Base-by-base conservation (phyloP, 2,797 vertebrate species). In the Lepilemur ruficaudatus region DNA sequence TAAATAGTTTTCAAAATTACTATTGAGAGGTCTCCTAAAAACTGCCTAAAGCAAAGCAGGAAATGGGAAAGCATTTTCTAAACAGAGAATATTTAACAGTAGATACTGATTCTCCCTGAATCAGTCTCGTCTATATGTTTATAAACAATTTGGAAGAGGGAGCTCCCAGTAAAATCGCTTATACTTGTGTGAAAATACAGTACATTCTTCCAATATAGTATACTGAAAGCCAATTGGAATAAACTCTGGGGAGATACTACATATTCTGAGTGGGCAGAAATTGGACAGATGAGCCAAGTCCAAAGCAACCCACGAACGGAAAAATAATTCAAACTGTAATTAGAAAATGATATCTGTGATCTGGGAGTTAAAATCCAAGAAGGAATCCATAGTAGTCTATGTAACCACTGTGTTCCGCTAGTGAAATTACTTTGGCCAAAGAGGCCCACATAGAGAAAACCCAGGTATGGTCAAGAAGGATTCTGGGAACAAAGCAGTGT, bases 291-390 rank as follows among this genome's bases (percentile, higher is more conserved):
- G 67, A 96, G 30, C 28, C 28, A 96, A 96, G 18, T 90, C 59
- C 46, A 57, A 61, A 96, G 82, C 67, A 91, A 81, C 46, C 48
- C 72, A 94, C 50, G 57, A 67, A 89, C 23, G 65, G 72, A 80
- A 89, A 91, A 96, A 48, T 84, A 89, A 95, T 92, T 48, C 30
- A 93, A 32, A 84, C 4, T 94, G 13, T 91, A 94, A 43, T 95
- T 88, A 90, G 73, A 91, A 72, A 91, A 83, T 75, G 38, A 65
- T 81, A 83, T 72, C 55, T 87, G 52, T 93, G 67, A 76, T 67
- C 50, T 93, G 48, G 48, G 28, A 83, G 43, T 96, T 90, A 86
- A 85, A 88, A 86, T 93, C 55, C 46, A 88, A 87, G 73, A 92
- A 65, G 52, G 57, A 84, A 95, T 82, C 79, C 32, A 46, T 57